Evolutionary conservation across 2,113 vertebrate species (phyloP).

Genomic region (Sminthopsis crassicaudata): DNA sequence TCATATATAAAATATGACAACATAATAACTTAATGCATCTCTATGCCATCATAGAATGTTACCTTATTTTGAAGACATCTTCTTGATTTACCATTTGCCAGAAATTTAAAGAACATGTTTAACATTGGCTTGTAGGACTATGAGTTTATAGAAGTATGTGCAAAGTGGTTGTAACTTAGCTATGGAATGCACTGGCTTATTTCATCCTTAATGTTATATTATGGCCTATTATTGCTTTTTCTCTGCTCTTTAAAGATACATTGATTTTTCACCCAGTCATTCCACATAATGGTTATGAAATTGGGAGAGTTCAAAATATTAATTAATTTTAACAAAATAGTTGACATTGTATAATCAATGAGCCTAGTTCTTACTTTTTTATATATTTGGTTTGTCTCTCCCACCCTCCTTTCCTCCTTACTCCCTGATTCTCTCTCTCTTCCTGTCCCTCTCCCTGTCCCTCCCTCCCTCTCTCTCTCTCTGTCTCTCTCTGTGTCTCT

Average conservation of each 20-base stretch:
- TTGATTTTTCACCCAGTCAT: constrained; percentile 63
- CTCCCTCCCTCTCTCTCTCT: background rate
- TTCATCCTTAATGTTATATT: constrained; percentile 66
- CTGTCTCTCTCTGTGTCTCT: too few species aligned
- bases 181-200: background rate
- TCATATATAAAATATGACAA: background rate
- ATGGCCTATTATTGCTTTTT: constrained; percentile 55
- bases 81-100: constrained; percentile 31
- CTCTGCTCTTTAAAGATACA: constrained; percentile 61
- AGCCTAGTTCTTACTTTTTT: constrained; percentile 43
- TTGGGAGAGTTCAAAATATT: constrained; percentile 56
- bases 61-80: constrained; percentile 42
- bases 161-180: constrained; percentile 61
- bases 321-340: constrained; percentile 65
- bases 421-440: too few species aligned
- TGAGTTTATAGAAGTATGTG: background rate
- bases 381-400: background rate
- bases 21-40: constrained; percentile 58
- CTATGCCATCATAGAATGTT: background rate
- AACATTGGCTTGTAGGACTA: constrained; percentile 31
- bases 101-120: constrained; percentile 63
- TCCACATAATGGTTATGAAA: constrained; percentile 67
- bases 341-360: constrained; percentile 62
- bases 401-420: too few species aligned
- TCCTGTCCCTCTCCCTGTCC: background rate